phyloP scores from a whole-genome alignment of 2,888 invertebrate genomes.

The Cephus pygmeus region DNA sequence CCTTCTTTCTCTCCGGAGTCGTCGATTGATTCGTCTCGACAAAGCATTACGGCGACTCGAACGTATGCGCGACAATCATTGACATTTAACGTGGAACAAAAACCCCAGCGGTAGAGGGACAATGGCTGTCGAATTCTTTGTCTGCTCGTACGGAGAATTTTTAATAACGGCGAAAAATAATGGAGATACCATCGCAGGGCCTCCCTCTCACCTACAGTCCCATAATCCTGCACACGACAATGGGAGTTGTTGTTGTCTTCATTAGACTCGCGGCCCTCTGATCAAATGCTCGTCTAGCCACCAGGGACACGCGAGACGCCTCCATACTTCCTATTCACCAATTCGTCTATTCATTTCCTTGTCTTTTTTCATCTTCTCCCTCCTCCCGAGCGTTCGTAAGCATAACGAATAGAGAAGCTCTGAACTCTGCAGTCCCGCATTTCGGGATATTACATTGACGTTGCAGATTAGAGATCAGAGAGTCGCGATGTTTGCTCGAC shows the following conservation, averaged over 20 bases:
- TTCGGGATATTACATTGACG: constrained; percentile 60
- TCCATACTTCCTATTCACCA: not conserved
- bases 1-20: not conserved
- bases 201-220: not conserved
- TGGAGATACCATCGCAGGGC: constrained; percentile 49
- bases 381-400: not conserved
- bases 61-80: constrained; percentile 54
- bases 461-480: constrained; percentile 51
- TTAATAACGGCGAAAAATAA: constrained; percentile 65
- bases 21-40: constrained; percentile 37
- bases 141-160: constrained; percentile 52
- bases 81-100: constrained; percentile 57
- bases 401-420: too few relatives aligned
- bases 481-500: constrained; percentile 52
- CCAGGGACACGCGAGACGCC: constrained; percentile 29
- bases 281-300: constrained; percentile 41
- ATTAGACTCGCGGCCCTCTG: constrained; percentile 45
- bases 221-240: constrained; percentile 37
- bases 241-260: constrained; percentile 51
- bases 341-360: not conserved
- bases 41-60: constrained; percentile 20
- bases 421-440: not conserved
- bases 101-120: constrained; percentile 55
- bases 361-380: not conserved
- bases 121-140: constrained; percentile 64